A percentile compares a stretch with the other conserved stretches of the same genome.
Conservation (phyloP, 1,140 invertebrate species). For the Agrilus planipennis region DNA sequence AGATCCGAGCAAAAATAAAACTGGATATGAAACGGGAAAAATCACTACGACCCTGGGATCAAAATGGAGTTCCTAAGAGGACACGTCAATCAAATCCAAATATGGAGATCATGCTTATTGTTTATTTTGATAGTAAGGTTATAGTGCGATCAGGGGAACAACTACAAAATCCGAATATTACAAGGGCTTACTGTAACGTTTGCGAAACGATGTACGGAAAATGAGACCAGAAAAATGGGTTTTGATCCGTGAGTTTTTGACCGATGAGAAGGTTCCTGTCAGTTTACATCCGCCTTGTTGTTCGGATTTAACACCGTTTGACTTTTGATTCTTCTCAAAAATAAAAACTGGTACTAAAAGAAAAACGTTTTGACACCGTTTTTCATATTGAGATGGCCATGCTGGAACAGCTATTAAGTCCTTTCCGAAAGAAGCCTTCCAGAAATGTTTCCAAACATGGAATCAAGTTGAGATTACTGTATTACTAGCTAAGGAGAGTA, state of each 20-base stretch:
- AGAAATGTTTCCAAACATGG: conserved; percentile 9
- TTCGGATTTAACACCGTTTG: conserved; percentile 1
- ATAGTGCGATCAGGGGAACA: neutral
- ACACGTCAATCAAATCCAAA: neutral
- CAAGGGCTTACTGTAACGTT: conserved; percentile 5
- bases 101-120: conserved; percentile 6
- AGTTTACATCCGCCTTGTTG: conserved; percentile 3
- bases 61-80: conserved; percentile 6
- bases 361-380: conserved; percentile 12
- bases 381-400: conserved; percentile 7
- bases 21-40: conserved; percentile 4
- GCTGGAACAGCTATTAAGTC: conserved; percentile 6
- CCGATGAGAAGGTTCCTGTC: conserved; percentile 1
- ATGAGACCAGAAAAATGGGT: conserved; percentile 3
- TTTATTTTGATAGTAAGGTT: neutral
- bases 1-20: conserved; percentile 4
- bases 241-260: conserved; percentile 1
- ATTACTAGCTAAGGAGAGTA: conserved; percentile 1
- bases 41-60: conserved; percentile 2
- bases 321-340: conserved; percentile 7
- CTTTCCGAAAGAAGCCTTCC: conserved; percentile 10
- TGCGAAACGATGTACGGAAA: conserved; percentile 1
- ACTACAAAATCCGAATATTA: no score
- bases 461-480: neutral
- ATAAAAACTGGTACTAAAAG: conserved; percentile 6